Evolutionary conservation across 2,888 invertebrate species (phyloP).

Genomic region (Rutpela maculata): DNA sequence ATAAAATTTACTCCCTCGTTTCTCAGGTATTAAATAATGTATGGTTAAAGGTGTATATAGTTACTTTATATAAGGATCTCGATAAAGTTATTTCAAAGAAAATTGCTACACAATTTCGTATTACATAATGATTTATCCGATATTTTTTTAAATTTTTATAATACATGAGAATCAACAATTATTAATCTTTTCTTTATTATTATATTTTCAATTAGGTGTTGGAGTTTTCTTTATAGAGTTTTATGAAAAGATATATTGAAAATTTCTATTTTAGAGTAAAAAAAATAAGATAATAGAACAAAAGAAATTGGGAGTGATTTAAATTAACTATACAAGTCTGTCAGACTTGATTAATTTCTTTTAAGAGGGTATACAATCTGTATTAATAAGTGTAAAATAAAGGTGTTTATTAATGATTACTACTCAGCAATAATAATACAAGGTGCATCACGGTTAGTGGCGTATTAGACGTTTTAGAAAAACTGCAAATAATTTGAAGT

Average conservation of each 20-base stretch:
- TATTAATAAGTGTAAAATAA: no score
- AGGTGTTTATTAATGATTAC: no score
- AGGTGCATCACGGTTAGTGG: no score
- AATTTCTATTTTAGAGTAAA: background rate
- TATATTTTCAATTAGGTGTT: background rate
- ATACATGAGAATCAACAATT: background rate
- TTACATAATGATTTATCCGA: background rate
- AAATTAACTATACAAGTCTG: no score
- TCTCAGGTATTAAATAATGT: constrained; percentile 16
- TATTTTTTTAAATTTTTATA: background rate
- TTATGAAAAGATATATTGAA: no score
- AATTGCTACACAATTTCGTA: constrained; percentile 1
- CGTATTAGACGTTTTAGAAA: no score
- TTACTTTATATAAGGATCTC: background rate
- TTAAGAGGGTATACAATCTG: no score
- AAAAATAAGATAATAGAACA: background rate
- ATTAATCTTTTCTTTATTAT: background rate
- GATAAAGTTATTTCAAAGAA: background rate
- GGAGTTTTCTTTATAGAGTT: no score
- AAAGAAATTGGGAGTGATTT: no score
- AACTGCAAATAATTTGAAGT: no score
- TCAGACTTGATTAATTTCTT: no score
- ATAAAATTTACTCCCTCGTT: constrained; percentile 28
- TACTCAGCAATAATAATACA: no score
- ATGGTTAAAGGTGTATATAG: background rate